These are phyloP conservation scores for Nudaria mundana DNA, from an alignment of 2,888 invertebrate genomes.

Conservation along the genomic window DNA sequence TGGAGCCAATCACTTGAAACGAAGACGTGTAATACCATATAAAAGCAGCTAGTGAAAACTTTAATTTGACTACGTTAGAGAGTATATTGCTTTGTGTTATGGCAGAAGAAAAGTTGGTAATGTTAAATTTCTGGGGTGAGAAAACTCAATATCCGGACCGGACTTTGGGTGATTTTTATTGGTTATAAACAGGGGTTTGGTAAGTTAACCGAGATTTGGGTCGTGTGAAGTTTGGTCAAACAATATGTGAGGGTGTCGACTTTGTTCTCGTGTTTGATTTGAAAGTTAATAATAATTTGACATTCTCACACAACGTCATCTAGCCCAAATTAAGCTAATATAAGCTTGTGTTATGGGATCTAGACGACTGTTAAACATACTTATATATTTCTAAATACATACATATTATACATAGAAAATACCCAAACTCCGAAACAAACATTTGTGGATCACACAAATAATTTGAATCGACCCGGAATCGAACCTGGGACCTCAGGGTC, in stretches of 20 bases:
- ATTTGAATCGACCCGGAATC: too few relatives aligned
- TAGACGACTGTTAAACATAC: too few relatives aligned
- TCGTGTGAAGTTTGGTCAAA: conserved; percentile 61
- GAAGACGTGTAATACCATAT: conserved; percentile 40
- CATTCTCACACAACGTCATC: too few relatives aligned
- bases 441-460: too few relatives aligned
- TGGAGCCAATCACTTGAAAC: conserved; percentile 66
- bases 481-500: too few relatives aligned
- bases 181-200: conserved; percentile 64
- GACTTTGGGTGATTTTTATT: conserved; percentile 76
- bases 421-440: too few relatives aligned
- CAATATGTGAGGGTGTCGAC: conserved; percentile 48
- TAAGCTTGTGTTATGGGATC: too few relatives aligned
- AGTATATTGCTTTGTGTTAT: conserved; percentile 19
- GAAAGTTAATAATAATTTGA: conserved; percentile 42
- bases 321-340: too few relatives aligned
- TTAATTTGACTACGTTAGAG: conserved; percentile 20
- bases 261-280: conserved; percentile 43
- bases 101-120: conserved; percentile 30
- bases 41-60: conserved; percentile 13
- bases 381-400: too few relatives aligned
- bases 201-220: conserved; percentile 60
- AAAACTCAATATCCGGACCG: conserved; percentile 73
- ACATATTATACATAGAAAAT: too few relatives aligned
- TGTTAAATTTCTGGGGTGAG: conserved; percentile 63